Percentiles rank a stretch among this genome's conserved stretches.
These are phyloP conservation scores for Heliopora coerulea DNA, from an alignment of 92 coral and sea anemone genomes.

Conservation along the genomic window DNA sequence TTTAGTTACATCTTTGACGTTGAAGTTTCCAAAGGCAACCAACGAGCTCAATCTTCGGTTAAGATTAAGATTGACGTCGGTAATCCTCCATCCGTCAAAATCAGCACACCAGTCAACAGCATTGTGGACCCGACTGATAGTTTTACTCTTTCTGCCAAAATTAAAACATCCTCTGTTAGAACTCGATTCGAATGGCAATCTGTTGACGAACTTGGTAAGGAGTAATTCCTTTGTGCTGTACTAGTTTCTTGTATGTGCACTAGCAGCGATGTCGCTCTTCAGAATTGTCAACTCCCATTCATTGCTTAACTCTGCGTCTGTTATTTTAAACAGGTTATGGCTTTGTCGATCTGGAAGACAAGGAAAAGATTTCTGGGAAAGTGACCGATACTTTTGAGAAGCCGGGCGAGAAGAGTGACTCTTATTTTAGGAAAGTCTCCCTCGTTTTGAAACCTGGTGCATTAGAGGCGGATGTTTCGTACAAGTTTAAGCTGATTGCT, in stretches of 20 bases:
- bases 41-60: neutral
- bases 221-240: too few relatives aligned
- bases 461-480: neutral
- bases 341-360: slow-evolving; percentile 3
- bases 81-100: neutral
- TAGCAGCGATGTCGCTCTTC: too few relatives aligned
- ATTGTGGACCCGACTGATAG: too few relatives aligned
- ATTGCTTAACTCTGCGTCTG: neutral
- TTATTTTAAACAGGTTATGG: slow-evolving; percentile 15
- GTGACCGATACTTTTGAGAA: too few relatives aligned
- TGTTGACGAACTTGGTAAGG: slow-evolving; percentile 50
- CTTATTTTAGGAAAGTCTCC: neutral
- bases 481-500: neutral
- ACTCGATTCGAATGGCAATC: slow-evolving; percentile 14
- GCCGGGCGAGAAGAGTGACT: neutral
- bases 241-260: too few relatives aligned
- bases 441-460: neutral
- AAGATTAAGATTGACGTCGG: neutral
- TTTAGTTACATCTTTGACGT: slow-evolving; percentile 16
- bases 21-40: neutral
- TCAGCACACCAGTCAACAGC: too few relatives aligned
- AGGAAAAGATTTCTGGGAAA: too few relatives aligned
- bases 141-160: too few relatives aligned
- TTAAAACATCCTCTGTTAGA: neutral
- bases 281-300: too few relatives aligned